Evolutionary conservation across 2,888 invertebrate genomes (phyloP).

Genomic region (Spialia ferax): DNA sequence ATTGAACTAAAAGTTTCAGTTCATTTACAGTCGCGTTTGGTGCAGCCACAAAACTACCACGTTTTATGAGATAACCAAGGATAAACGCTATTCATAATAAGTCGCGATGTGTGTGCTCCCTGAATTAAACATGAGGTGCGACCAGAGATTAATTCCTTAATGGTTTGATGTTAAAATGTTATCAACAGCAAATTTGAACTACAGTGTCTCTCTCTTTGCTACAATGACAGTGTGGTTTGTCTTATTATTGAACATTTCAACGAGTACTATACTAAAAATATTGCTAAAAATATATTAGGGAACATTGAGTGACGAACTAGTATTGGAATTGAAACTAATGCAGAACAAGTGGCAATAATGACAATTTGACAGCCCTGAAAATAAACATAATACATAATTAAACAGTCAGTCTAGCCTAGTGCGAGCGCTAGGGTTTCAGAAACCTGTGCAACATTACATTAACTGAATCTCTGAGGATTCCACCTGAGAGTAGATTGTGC

Average conservation of each 20-base stretch:
- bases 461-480: slow-evolving; percentile 5
- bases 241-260: too few species aligned
- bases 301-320: too few species aligned
- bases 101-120: slow-evolving; percentile 20
- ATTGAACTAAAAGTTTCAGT: slow-evolving; percentile 47
- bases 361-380: too few species aligned
- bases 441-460: slow-evolving; percentile 2
- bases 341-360: too few species aligned
- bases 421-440: background rate
- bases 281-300: too few species aligned
- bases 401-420: background rate
- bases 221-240: too few species aligned
- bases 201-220: too few species aligned
- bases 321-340: too few species aligned
- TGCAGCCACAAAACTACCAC: slow-evolving; percentile 46
- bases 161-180: background rate
- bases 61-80: slow-evolving; percentile 48
- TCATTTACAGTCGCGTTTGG: slow-evolving; percentile 45
- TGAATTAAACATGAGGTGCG: slow-evolving; percentile 9
- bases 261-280: too few species aligned
- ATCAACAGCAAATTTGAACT: too few species aligned
- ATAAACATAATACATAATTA: too few species aligned
- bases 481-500: slow-evolving; percentile 10
- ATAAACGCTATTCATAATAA: slow-evolving; percentile 52
- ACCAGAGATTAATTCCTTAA: slow-evolving; percentile 12